Base-by-base conservation (phyloP, 2,888 invertebrate species). In the Julus scanicus region DNA sequence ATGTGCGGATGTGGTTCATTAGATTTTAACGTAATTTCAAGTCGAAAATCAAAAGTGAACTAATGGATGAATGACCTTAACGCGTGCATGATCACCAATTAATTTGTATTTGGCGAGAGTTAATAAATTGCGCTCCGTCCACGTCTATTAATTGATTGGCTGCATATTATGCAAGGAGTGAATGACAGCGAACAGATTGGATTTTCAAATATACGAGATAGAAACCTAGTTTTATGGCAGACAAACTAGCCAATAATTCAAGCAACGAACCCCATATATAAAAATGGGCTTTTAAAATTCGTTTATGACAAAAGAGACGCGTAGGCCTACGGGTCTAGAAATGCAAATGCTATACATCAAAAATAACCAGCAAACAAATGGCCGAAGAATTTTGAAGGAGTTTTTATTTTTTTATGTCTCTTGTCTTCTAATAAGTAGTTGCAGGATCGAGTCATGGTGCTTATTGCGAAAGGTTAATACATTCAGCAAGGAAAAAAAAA, bases 381-480 rank as follows among this genome's bases (percentile, higher is more conserved):
- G 71, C 71, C 29, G 71, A 29, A 29, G 29, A 29, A 71, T 71
- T 71, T 71, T 29, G 8, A 71, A 29, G 71, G 71, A 71, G 71
- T 71, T 71, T 71, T 71, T 71, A 29, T 11, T 71, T 71, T 63
- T 71, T 71, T 71, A 71, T 71, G 71, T 71, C 71, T 85, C 49
- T 85, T 85, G 85, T 85, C 49, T 85, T 85, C 85, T 85, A 49
- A 48, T 85, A 48, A 71, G 49, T 49, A 85, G 85, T 49, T 85
- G 85, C 85, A 85, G 49, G 49, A 85, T 85, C 44, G 44, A 85
- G 85, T 85, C 85, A 20, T 40, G 85, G 44, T 85, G 85, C 49
- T 85, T 85, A 48, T 44, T 85, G 85, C 85, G 49, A 85, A 85
- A 85, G 85, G 85, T 85, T 85, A 85, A 85, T 85, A 40, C 40